These are phyloP conservation scores for Flexamia atlantica DNA, from an alignment of 2,888 invertebrate species.

Conservation along the genomic window DNA sequence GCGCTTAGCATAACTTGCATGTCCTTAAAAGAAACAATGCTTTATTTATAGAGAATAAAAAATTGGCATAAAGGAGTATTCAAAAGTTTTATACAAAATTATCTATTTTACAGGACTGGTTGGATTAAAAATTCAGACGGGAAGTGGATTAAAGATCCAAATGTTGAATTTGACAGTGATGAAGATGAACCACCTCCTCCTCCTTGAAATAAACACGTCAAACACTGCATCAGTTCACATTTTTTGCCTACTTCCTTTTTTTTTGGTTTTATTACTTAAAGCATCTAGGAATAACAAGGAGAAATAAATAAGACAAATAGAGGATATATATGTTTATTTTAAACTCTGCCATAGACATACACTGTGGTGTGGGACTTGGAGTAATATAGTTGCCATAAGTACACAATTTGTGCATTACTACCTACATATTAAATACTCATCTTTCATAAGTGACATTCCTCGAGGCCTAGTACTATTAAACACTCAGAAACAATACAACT, in stretches of 20 bases:
- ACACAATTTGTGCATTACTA: conserved; percentile 22
- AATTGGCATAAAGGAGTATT: no score
- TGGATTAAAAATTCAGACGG: conserved; percentile 70
- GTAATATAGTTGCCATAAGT: conserved; percentile 31
- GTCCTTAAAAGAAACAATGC: no score
- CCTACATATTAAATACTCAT: conserved; percentile 32
- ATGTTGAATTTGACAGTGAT: conserved; percentile 71
- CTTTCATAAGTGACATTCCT: conserved; percentile 14
- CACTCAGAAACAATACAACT: conserved; percentile 31
- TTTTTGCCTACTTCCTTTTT: no score
- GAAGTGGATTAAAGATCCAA: conserved; percentile 69
- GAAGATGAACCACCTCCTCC: conserved; percentile 67
- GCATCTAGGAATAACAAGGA: neutral
- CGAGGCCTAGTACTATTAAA: conserved; percentile 11
- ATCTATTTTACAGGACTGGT: conserved; percentile 67
- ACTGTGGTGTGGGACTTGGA: conserved; percentile 13
- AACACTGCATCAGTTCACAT: no score
- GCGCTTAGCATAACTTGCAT: no score
- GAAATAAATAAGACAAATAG: neutral
- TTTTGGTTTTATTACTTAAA: no score
- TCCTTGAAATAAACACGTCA: neutral
- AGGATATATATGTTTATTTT: conserved; percentile 37
- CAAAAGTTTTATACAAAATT: no score
- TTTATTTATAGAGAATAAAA: no score
- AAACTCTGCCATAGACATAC: conserved; percentile 38